These are phyloP conservation scores for Euspilapteryx auroguttella DNA, from an alignment of 2,888 invertebrate species.

Conservation along the genomic window DNA sequence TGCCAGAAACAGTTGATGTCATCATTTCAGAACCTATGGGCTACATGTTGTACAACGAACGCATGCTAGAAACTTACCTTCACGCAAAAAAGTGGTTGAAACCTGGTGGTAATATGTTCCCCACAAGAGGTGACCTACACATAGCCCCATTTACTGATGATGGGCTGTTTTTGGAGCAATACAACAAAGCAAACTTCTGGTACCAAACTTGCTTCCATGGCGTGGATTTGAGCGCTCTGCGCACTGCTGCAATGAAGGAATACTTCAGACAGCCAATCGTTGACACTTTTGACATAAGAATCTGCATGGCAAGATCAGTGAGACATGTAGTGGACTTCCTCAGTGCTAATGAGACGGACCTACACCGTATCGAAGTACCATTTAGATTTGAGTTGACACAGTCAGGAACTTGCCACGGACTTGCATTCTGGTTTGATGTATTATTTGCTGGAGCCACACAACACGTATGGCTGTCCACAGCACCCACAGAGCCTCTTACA, in stretches of 20 bases:
- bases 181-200: conserved; percentile 99
- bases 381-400: conserved; percentile 90
- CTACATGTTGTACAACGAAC: conserved; percentile 99
- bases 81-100: conserved; percentile 98
- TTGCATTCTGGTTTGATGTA: conserved; percentile 99
- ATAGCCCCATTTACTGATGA: conserved; percentile 98
- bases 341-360: conserved; percentile 88
- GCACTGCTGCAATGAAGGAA: conserved; percentile 93
- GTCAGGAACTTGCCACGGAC: conserved; percentile 93
- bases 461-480: conserved; percentile 95
- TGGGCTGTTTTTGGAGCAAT: conserved; percentile 96
- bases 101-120: conserved; percentile 95
- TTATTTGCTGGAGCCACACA: conserved; percentile 89
- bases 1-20: conserved; percentile 94
- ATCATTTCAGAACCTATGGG: conserved; percentile 99
- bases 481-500: conserved; percentile 96
- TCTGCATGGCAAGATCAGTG: conserved; percentile 93
- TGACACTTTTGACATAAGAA: conserved; percentile 96
- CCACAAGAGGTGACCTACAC: conserved; percentile 93
- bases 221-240: conserved; percentile 90
- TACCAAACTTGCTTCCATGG: conserved; percentile 98
- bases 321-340: conserved; percentile 93
- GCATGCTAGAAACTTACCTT: conserved; percentile 98
- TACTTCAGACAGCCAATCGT: conserved; percentile 98
- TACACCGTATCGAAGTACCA: conserved; percentile 94